These are phyloP conservation scores for Ophion costatus DNA, from an alignment of 2,888 invertebrate species.

Conservation along the genomic window DNA sequence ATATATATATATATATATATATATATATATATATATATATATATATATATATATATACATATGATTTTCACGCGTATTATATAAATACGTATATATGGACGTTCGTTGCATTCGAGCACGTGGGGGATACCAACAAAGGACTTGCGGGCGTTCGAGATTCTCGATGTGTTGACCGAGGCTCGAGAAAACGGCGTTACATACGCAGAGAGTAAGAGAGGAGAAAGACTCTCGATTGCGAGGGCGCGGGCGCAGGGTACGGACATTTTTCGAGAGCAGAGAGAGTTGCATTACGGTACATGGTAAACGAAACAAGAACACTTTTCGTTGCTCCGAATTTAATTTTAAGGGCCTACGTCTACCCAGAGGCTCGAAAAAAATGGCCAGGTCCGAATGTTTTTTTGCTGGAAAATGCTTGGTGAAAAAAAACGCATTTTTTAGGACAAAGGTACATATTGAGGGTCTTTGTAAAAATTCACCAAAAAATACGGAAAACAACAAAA, in stretches of 20 bases:
- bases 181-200: constrained; percentile 51
- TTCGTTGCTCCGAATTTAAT: constrained; percentile 17
- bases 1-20: neutral
- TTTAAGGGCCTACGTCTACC: neutral
- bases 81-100: constrained; percentile 20
- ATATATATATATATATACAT: neutral
- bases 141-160: constrained; percentile 55
- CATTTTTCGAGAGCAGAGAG: constrained; percentile 65
- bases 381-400: no score
- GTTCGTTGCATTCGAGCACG: constrained; percentile 10
- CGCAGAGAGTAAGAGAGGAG: constrained; percentile 46
- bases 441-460: no score
- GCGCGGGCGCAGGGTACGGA: constrained; percentile 21
- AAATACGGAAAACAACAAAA: no score
- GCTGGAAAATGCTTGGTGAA: no score
- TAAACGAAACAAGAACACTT: constrained; percentile 39
- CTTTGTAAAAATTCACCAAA: no score
- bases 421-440: no score
- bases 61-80: neutral
- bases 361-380: no score
- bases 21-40: constrained; percentile 6
- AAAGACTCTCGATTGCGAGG: constrained; percentile 64
- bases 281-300: constrained; percentile 59
- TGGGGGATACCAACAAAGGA: constrained; percentile 65
- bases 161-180: constrained; percentile 63